Evolutionary conservation across 2,797 vertebrate species (phyloP).

Genomic region (Remorina albescens): DNA sequence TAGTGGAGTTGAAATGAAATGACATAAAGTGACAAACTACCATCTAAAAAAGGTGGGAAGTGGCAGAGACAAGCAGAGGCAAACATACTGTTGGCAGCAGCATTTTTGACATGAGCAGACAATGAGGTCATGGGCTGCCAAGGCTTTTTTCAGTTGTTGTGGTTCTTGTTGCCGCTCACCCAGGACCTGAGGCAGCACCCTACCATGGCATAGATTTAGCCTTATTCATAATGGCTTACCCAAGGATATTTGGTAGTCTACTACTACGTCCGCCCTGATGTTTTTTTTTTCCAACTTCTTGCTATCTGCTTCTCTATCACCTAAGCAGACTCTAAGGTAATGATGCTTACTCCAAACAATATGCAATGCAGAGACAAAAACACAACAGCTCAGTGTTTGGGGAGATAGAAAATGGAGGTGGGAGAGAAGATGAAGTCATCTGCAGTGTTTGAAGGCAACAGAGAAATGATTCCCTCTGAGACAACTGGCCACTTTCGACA

Average conservation of each 20-base stretch:
- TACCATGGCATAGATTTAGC: constrained; percentile 20
- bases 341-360: constrained; percentile 15
- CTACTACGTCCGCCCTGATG: neutral
- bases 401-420: constrained; percentile 15
- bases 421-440: neutral
- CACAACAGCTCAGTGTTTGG: constrained; percentile 22
- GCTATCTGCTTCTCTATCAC: constrained; percentile 10
- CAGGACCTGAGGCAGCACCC: constrained; percentile 23
- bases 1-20: constrained; percentile 25
- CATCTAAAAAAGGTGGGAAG: constrained; percentile 49
- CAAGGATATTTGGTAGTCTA: neutral
- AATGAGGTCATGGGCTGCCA: constrained; percentile 67
- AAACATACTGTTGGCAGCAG: constrained; percentile 46
- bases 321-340: constrained; percentile 28
- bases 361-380: constrained; percentile 17
- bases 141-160: constrained; percentile 54
- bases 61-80: constrained; percentile 24
- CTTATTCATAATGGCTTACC: constrained; percentile 17
- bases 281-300: constrained; percentile 14
- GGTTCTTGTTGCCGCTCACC: constrained; percentile 39
- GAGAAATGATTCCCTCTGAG: neutral
- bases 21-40: constrained; percentile 56
- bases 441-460: neutral
- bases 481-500: neutral
- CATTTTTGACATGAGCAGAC: constrained; percentile 67